phyloP scores from a whole-genome alignment of 2,113 vertebrate species.

The Thermophis baileyi region DNA sequence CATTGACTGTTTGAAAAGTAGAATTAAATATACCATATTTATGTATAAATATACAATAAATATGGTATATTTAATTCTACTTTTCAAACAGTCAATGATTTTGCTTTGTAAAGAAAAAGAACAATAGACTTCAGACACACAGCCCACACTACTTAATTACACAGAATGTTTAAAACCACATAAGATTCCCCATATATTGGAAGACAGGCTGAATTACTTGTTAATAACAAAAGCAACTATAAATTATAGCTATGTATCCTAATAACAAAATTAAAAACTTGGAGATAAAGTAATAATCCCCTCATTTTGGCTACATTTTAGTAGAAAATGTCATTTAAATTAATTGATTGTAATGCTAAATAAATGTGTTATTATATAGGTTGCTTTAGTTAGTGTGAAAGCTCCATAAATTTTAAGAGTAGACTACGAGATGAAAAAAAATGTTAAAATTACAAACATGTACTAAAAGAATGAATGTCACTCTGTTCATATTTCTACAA shows the following conservation, averaged over 20 bases:
- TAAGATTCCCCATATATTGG: not conserved
- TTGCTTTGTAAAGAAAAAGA: not conserved
- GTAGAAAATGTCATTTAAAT: not conserved
- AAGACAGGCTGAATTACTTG: not conserved
- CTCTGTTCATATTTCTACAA: constrained; percentile 23
- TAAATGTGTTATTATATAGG: not conserved
- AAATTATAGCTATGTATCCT: not conserved
- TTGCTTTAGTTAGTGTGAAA: not conserved
- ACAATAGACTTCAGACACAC: not conserved
- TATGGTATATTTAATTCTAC: not conserved
- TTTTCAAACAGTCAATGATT: not conserved
- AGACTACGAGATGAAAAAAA: not conserved
- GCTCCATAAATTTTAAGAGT: not conserved
- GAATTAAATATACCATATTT: not conserved
- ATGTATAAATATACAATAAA: not conserved
- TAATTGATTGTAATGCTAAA: not conserved
- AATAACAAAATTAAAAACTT: not conserved
- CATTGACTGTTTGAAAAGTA: too few relatives aligned
- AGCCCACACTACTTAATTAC: not conserved
- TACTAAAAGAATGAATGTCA: constrained; percentile 24
- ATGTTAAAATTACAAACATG: not conserved
- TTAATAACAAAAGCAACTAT: not conserved
- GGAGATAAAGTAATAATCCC: not conserved
- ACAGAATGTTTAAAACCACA: not conserved
- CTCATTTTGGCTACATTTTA: not conserved